Evolutionary conservation across 1,140 invertebrate genomes (phyloP), one percentile per base, ranked within the genome.

Genomic region (Eupristina koningsbergeri): DNA sequence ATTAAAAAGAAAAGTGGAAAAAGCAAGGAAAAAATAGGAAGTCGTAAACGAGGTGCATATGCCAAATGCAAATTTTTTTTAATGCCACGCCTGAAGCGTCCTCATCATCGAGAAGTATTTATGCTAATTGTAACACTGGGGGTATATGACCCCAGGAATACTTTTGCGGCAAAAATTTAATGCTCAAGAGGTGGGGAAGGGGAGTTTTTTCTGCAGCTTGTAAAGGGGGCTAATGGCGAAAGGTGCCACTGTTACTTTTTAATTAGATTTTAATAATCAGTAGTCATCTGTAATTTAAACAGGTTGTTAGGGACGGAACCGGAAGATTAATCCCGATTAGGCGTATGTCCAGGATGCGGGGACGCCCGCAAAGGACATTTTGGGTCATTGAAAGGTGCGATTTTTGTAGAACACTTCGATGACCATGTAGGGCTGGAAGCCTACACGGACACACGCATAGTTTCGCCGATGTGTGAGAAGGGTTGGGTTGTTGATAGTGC

Each of bases 41-140:
- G 74, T 36, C 74, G 50, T 61, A 78, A 64, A 78, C 64, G 19
- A 78, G 2, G 58, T 29, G 53, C 63, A 45, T 34, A 45, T 31
- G 73, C 77, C 81, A 64, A 78, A 83, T 58, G 75, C 61, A 73
- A 64, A 83, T 83, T 83, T 79, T 75, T 79, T 83, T 78, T 73
- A 83, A 78, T 75, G 75, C 64, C 47, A 63, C 75, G 64, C 81
- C 81, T 58, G 81, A 77, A 58, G 75, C 63, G 47, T 47, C n/a
- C 75, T 69, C 81, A 53, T 83, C 81, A n/a, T n/a, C n/a, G 73
- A 45, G 39, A 26, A 39, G 80, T 64, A 83, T 77, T 83, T 78
- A 78, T 83, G 75, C 75, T 83, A 73, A 83, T 83, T 83, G 81
- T 29, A 41, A 34, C 9, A 41, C 29, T 26, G 58, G 39, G n/a